Conservation (phyloP, 2,888 invertebrate genomes). For the Petrophora chlorosata region DNA sequence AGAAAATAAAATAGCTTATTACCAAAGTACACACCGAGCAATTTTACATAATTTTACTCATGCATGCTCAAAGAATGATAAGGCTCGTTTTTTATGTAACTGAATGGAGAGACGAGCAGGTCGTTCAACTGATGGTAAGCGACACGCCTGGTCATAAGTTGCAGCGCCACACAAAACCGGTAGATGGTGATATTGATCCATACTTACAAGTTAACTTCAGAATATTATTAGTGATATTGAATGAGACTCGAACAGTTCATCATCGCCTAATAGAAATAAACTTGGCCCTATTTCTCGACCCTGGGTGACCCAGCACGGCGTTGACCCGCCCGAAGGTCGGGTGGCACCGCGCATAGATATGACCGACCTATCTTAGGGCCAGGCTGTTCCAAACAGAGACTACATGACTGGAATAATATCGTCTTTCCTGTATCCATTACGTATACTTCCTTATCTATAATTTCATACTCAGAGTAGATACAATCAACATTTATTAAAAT, state of each 20-base stretch:
- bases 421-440: neutral
- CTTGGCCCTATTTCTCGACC: conserved; percentile 32
- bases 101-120: too few species aligned
- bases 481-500: too few species aligned
- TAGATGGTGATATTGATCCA: too few species aligned
- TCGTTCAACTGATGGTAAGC: too few species aligned
- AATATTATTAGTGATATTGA: neutral
- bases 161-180: too few species aligned
- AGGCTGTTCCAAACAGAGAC: neutral
- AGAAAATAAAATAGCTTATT: too few species aligned
- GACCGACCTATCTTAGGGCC: conserved; percentile 33
- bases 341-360: conserved; percentile 28
- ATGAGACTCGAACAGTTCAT: conserved; percentile 5
- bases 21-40: too few species aligned
- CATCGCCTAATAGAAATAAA: conserved; percentile 17
- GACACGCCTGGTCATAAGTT: too few species aligned
- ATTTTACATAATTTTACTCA: too few species aligned
- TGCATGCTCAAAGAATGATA: too few species aligned
- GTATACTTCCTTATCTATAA: neutral
- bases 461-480: too few species aligned
- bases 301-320: conserved; percentile 1
- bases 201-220: neutral
- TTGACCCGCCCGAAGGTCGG: conserved; percentile 24
- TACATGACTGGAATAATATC: conserved; percentile 33
- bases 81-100: too few species aligned